Base-by-base conservation (phyloP, 2,797 vertebrate species). In the Rhabdomys pumilio region DNA sequence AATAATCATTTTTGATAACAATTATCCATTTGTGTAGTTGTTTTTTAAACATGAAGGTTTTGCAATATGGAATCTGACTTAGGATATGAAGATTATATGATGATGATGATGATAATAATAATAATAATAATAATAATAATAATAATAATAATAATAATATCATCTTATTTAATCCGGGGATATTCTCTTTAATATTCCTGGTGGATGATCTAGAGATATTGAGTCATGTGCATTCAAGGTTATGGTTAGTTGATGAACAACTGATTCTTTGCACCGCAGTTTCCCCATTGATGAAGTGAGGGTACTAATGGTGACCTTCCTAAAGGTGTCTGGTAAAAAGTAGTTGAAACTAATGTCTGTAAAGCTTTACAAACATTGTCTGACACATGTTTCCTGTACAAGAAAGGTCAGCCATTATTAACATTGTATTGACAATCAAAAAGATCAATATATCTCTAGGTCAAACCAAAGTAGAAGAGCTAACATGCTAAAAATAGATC, bases 321-420 rank as follows among this genome's bases (percentile, higher is more conserved):
- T 69, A 77, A 59, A 57, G 86, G 22, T 53, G 34, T 81, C 29
- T 72, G 65, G 10, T 87, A n/a, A 90, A 81, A n/a, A 31, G 75
- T 73, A 93, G 67, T 53, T 95, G 61, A 76, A 92, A 93, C 57
- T 61, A 87, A 86, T 82, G 59, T 67, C 85, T 59, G 0, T 83
- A 88, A 96, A 76, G 59, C 20, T 88, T 80, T 72, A 59, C 80
- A 47, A 84, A 65, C 41, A 79, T 61, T 93, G 17, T 50, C 44
- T 41, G 41, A 72, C 73, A 84, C 75, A 44, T 59, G 34, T 19
- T 76, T 95, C 31, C 47, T 44, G 31, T 34, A 50, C 38, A 86
- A 24, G 26, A 86, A 82, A 90, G 13, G 4, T 73, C 61, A 59
- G 14, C 31, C 63, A 17, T 79, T 92, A 73, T 85, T 77, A 76